phyloP scores from a whole-genome alignment of 2,888 invertebrate species.

The Criorhina ranunculi region DNA sequence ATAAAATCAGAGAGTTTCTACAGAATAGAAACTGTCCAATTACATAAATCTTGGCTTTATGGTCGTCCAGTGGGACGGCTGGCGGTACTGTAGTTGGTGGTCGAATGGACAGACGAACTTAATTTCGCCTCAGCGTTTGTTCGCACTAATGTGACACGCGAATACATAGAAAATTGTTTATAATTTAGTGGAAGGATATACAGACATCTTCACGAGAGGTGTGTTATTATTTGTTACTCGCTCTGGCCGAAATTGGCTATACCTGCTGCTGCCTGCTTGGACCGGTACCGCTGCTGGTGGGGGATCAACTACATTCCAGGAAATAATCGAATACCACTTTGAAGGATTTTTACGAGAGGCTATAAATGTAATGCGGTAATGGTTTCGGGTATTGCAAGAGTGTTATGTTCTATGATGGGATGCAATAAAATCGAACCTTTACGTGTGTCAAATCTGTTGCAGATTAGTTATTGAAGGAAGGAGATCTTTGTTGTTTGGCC shows the following conservation, averaged over 20 bases:
- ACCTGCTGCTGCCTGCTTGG: constrained; percentile 1
- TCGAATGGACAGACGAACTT: constrained; percentile 23
- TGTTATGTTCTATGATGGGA: constrained; percentile 33
- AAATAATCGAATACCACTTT: constrained; percentile 69
- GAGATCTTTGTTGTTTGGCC: constrained; percentile 9
- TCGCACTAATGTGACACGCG: constrained; percentile 64
- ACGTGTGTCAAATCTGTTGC: constrained; percentile 49
- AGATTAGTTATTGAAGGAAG: constrained; percentile 38
- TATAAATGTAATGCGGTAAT: constrained; percentile 61
- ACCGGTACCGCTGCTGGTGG: constrained; percentile 23
- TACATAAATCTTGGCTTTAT: constrained; percentile 74
- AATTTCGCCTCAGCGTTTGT: constrained; percentile 54
- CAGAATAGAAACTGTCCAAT: constrained; percentile 76
- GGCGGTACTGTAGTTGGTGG: constrained; percentile 9
- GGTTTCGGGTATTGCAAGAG: constrained; percentile 50
- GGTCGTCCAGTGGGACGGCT: constrained; percentile 18
- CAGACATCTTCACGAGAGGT: constrained; percentile 42
- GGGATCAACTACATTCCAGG: constrained; percentile 70
- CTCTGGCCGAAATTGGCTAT: constrained; percentile 52
- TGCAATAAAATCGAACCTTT: constrained; percentile 52
- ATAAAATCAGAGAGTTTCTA: constrained; percentile 74
- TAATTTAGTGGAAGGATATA: constrained; percentile 72
- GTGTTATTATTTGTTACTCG: constrained; percentile 68
- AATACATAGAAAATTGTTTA: constrained; percentile 66
- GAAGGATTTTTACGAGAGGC: constrained; percentile 69